Conservation (phyloP, 2,888 invertebrate species). For the Caenorhabditis zanzibari region DNA sequence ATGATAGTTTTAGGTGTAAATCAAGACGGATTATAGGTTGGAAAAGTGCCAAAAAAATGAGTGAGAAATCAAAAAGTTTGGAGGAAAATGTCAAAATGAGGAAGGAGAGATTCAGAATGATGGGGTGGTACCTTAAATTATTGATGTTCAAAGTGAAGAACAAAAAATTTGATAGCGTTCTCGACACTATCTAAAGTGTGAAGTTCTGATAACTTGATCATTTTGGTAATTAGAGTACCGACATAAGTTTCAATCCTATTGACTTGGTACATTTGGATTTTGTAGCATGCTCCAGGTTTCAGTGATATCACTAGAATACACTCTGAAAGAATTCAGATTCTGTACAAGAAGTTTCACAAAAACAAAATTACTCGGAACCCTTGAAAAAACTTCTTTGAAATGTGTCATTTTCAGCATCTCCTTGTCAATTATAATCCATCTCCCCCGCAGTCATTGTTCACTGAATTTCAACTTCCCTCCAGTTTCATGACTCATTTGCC, state of each 20-base stretch:
- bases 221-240: too few relatives aligned
- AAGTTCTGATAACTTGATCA: background rate
- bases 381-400: too few relatives aligned
- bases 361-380: too few relatives aligned
- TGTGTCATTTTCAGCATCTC: background rate
- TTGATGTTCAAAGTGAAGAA: too few relatives aligned
- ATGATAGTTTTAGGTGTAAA: constrained; percentile 39
- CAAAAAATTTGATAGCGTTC: too few relatives aligned
- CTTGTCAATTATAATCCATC: background rate
- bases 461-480: background rate
- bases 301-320: too few relatives aligned
- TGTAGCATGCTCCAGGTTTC: too few relatives aligned
- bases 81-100: background rate
- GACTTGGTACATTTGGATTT: too few relatives aligned
- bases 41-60: constrained; percentile 35
- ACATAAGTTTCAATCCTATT: too few relatives aligned
- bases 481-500: constrained; percentile 18
- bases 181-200: background rate
- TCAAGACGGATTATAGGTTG: background rate
- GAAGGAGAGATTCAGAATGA: background rate
- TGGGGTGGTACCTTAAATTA: too few relatives aligned
- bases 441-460: background rate
- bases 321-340: background rate
- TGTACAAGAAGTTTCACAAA: background rate
- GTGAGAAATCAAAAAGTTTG: constrained; percentile 11